Base-by-base conservation (phyloP, 2,888 invertebrate species). In the Thelaira solivaga region DNA sequence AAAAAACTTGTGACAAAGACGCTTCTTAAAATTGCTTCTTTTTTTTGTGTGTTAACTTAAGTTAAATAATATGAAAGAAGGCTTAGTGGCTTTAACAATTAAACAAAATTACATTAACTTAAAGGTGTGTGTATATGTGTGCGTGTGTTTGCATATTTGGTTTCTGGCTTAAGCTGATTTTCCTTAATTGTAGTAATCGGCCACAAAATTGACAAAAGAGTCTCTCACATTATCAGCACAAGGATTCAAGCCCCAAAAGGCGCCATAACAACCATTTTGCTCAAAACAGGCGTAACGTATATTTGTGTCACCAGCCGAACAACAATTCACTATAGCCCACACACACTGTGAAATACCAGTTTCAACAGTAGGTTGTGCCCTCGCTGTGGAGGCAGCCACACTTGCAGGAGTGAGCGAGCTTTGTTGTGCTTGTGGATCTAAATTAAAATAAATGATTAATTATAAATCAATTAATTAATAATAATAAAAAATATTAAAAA, bases 321-420 rank as follows among this genome's bases (percentile, higher is more conserved):
- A 95, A 84, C 95, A 96, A 1, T 93, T 92, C 5, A 94, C 89
- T 57, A 95, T 93, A 0, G 95, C 95, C 92, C 94, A 93, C 0
- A 93, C 92, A 83, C 95, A 95, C 1, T 91, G 90, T 7, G 92
- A 90, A 1, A 93, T 71, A 67, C 55, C 26, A 16, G 45, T n/a
- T 20, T 29, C 31, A 13, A 41, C 8, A 3, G 90, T 20, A 29
- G 86, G 89, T 20, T 51, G 82, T 86, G 90, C 84, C 26, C 80
- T 16, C 76, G 68, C 79, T 3, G 65, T 3, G 29, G 20, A 4
- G 49, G 77, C 29, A 29, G 45, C 61, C n/a, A 16, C 36, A 39
- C 68, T 39, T 16, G 73, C 24, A 13, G 76, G 51, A 65, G 62
- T 16, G 8, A 57, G 26, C 26, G 71, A 18, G 18, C 31, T 4